Evolutionary conservation across 1,140 invertebrate genomes (phyloP), one percentile per base, ranked within the genome.

Genomic region (Trichomalopsis sarcophagae): DNA sequence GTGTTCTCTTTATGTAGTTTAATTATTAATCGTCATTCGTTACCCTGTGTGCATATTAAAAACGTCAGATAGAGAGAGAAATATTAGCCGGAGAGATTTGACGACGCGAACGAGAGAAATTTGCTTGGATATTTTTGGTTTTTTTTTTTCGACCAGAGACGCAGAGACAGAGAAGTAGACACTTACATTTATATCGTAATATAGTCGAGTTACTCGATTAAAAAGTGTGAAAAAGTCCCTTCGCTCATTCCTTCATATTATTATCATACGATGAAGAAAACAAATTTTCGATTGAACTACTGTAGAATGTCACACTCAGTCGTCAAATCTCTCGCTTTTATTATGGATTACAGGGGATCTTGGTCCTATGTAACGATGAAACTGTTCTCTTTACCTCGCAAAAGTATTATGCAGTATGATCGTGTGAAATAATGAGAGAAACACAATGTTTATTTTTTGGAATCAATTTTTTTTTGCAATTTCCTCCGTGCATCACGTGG

Each of bases 41-140:
- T 93, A 93, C 92, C 92, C 92, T 93, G 92, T 92, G 90, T 92
- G 88, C 87, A 88, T 86, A 77, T 81, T 2, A 87, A 87, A 90
- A 90, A 90, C 86, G 87, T 87, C 87, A 84, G 86, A 87, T 86
- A 87, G 85, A 87, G 86, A 91, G 23, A 71, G 3, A 44, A 44
- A 44, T 44, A 44, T 71, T 87, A 88, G 88, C 87, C 86, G 83
- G 76, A n/a, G 81, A 84, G 79, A 85, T 50, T 85, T 82, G 84
- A 86, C 86, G 89, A 88, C 88, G 79, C 6, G 21, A 62, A 88
- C 88, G 81, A 14, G 21, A 62, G 17, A 50, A 50, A 17, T 50
- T 50, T 3, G 1, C 10, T 14, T 14, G 14, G 9, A 50, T 14
- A 50, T 50, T 50, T 21, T 62, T n/a, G 1, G n/a, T n/a, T 7